A percentile compares a stretch with the other conserved stretches of the same genome.
phyloP scores from a whole-genome alignment of 2,888 invertebrate genomes.

The Ectropis crepuscularia region DNA sequence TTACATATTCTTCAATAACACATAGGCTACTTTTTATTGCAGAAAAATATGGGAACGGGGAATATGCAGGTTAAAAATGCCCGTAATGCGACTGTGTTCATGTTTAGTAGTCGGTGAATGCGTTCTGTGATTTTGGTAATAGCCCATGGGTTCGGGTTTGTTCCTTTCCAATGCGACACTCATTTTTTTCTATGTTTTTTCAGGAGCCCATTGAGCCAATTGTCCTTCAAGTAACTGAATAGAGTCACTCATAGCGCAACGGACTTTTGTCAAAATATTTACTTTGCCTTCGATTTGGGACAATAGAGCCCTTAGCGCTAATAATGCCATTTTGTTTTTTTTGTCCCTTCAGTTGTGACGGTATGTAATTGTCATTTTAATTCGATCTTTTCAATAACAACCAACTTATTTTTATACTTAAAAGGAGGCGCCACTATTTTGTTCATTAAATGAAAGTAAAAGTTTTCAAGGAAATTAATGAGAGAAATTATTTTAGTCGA shows the following conservation, averaged over 20 bases:
- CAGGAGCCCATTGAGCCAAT: constrained; percentile 52
- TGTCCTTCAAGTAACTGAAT: constrained; percentile 78
- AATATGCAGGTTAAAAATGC: too few relatives aligned
- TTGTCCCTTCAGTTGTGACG: constrained; percentile 59
- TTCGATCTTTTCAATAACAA: constrained; percentile 51
- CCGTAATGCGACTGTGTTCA: neutral
- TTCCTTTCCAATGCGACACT: constrained; percentile 22
- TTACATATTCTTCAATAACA: too few relatives aligned
- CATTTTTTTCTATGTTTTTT: constrained; percentile 39
- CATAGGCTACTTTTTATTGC: too few relatives aligned
- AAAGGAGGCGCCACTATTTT: neutral
- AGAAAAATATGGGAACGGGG: too few relatives aligned
- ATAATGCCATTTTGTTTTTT: constrained; percentile 66
- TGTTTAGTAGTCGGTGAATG: neutral
- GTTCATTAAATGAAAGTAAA: neutral
- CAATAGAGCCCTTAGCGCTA: constrained; percentile 74
- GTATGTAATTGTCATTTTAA: constrained; percentile 77
- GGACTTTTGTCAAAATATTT: constrained; percentile 83
- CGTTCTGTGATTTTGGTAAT: neutral
- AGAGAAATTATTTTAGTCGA: neutral
- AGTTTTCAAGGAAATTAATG: neutral
- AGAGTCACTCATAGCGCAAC: constrained; percentile 61
- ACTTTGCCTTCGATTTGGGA: constrained; percentile 65
- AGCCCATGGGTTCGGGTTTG: neutral
- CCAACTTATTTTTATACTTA: neutral